Percentiles rank a stretch among this genome's conserved stretches.
Conservation (phyloP, 1,140 invertebrate species). For the Neuroterus valhalla region DNA sequence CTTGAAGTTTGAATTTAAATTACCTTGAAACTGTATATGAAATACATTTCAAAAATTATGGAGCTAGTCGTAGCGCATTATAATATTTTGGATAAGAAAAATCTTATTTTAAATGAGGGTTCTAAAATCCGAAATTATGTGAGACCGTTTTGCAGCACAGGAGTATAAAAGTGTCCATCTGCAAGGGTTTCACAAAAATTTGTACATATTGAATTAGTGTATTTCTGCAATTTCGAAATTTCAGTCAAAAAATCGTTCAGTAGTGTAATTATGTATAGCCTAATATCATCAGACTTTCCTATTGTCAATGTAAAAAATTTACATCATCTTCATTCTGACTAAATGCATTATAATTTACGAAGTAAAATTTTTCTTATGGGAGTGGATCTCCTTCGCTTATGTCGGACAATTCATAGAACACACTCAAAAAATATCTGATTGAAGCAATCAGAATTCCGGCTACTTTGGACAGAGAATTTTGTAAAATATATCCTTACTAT, state of each 20-base stretch:
- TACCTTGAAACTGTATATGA: neutral
- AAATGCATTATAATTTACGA: neutral
- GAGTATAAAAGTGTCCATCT: too few relatives aligned
- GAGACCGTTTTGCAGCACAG: too few relatives aligned
- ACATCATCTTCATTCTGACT: neutral
- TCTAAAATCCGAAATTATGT: too few relatives aligned
- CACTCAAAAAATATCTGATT: too few relatives aligned
- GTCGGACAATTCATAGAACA: conserved; percentile 19
- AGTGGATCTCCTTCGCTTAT: conserved; percentile 22
- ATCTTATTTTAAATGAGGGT: too few relatives aligned
- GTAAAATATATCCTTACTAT: too few relatives aligned
- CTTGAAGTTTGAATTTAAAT: neutral
- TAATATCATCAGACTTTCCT: neutral
- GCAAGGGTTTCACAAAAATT: neutral
- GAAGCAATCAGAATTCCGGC: too few relatives aligned
- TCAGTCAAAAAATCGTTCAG: neutral
- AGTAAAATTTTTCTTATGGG: conserved; percentile 28
- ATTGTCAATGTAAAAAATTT: neutral
- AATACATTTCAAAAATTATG: conserved; percentile 11
- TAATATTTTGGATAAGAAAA: too few relatives aligned
- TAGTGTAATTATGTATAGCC: too few relatives aligned
- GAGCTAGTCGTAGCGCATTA: conserved; percentile 13
- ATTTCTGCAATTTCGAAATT: conserved; percentile 11
- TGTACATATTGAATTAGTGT: conserved; percentile 15
- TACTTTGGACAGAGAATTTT: too few relatives aligned